Evolutionary conservation across 2,888 invertebrate genomes (phyloP), one percentile per base, ranked within the genome.

Genomic region (Polydrusus cervinus): DNA sequence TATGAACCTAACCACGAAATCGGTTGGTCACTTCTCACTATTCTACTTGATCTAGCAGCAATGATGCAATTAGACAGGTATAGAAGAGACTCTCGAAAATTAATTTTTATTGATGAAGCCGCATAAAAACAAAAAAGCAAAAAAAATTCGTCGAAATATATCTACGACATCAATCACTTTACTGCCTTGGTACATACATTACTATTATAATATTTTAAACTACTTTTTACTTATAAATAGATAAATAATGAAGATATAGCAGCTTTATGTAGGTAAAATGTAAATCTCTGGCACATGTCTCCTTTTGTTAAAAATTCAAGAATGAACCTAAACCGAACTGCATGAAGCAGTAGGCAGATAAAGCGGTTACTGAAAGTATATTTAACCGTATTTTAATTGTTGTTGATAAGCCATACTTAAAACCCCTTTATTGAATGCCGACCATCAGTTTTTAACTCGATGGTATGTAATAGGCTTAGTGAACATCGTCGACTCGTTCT

Each of bases 391-490:
- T 70, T 71, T 57, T 66, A 71, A 71, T 60, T 55, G 75, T 75
- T 62, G 66, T 71, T 75, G 75, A 75, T 75, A 75, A 75, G 61
- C 71, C 43, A 66, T 75, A 20, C 55, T 47, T 43, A 49, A 51
- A 67, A 62, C 45, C 49, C 75, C 68, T 57, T 72, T 71, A 60
- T 45, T 70, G 68, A 71, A 20, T 62, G 76, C 74, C 78, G 78
- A 71, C 78, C 78, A 80, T 80, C 78, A 78, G 78, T 75, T 76
- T 78, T 57, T 14, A 57, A 57, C 34, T 25, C 38, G 57, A 57
- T 34, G 16, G 14, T 38, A n/a, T n/a, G 9, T 14, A 57, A 57
- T 57, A 38, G 57, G n/a, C 57, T 57, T 57, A 57, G 57, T 13
- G 11, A 38, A 14, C 10, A 38, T 16, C 25, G 16, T 16, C 16